Base-by-base conservation (phyloP, 2,797 vertebrate species). In the Microctenopoma steveboyesi region DNA sequence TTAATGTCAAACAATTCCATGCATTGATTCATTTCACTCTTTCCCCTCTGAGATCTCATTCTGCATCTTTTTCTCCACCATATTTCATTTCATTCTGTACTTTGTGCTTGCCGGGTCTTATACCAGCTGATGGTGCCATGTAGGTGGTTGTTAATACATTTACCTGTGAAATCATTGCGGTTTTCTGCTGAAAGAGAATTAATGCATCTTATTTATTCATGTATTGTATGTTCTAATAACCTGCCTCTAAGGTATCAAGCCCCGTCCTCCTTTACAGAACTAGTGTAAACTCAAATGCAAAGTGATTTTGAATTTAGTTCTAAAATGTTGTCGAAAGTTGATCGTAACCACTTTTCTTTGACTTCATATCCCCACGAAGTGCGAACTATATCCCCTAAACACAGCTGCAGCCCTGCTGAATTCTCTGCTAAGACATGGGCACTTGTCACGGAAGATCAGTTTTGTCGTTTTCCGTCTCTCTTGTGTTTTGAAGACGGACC, bases 401-500 rank as follows among this genome's bases (percentile, higher is more conserved):
- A 50, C 83, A 30, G 27, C 48, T 13, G 58, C 61, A 35, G 81
- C 81, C 76, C 86, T 7, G 62, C 82, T 84, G 88, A 86, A 87
- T 88, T 70, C 79, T 64, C 61, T 22, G 83, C 74, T 82, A 74
- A 80, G 88, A 89, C 79, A 28, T 1, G 78, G 81, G 37, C 81
- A 16, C 83, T 86, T 73, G 88, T 92, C 89, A 91, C 27, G 53
- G 84, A 62, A 79, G 82, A 85, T 84, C 72, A 57, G 69, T 72
- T 82, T 74, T 79, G 88, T 82, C 86, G 59, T 82, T 60, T 64
- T 64, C 59, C 54, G 48, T 80, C 83, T 80, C 87, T 86, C 78
- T 55, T 15, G 86, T 77, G 81, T 78, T 86, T 82, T 65, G 55
- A 53, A 72, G 89, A 89, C 2, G 87, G 89, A 87, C 89, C 89